These are phyloP conservation scores for Mungos mungo DNA, from an alignment of 2,113 vertebrate species.

Conservation along the genomic window DNA sequence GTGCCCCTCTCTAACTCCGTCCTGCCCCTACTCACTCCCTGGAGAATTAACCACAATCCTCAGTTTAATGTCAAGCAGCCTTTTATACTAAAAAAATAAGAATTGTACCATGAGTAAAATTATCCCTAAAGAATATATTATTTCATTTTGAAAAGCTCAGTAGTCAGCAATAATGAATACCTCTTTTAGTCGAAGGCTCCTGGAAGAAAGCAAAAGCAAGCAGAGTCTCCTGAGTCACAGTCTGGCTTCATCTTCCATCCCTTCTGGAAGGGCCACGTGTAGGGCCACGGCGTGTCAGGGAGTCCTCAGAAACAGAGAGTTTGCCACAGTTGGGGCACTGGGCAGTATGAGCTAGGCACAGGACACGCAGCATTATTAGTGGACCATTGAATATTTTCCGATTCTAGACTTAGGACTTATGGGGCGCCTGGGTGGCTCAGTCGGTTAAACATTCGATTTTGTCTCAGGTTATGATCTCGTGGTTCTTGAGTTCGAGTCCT, in stretches of 20 bases:
- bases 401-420: background rate
- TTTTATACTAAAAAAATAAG: background rate
- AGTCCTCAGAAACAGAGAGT: background rate
- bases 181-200: background rate
- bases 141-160: background rate
- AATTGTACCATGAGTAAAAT: background rate
- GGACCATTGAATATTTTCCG: background rate
- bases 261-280: background rate
- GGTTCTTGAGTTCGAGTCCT: too few species aligned
- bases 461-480: too few species aligned
- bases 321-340: background rate
- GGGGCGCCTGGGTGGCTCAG: too few species aligned
- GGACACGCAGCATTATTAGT: background rate
- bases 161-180: background rate
- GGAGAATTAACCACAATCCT: background rate
- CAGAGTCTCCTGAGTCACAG: background rate
- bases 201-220: background rate
- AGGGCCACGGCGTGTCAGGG: background rate
- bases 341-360: background rate
- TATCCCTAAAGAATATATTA: background rate
- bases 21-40: too few species aligned
- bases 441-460: too few species aligned
- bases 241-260: background rate
- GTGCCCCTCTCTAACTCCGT: background rate
- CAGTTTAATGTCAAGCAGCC: background rate